Base-by-base conservation (phyloP, 2,797 vertebrate genomes). In the Kryptolebias ocellatus region DNA sequence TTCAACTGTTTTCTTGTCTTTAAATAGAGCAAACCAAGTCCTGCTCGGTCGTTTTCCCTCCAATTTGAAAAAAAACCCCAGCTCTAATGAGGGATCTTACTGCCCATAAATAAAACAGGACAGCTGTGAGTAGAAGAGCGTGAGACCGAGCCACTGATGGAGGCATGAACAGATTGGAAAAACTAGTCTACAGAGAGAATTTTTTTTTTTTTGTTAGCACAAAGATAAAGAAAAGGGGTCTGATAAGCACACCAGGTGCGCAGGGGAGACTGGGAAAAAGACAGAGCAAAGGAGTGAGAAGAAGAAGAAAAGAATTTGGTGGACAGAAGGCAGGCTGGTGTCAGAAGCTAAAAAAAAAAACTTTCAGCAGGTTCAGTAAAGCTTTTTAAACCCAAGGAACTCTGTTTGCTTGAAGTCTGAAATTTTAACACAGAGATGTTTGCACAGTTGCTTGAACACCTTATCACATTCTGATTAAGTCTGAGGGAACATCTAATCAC, bases 41-140 rank as follows among this genome's bases (percentile, higher is more conserved):
- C 68, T 17, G 29, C 69, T 84, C 74, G 62, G 61, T 76, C 61
- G 62, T 64, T 62, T 65, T 67, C 71, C 83, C 72, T 82, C 84
- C 83, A 74, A 73, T 79, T 76, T 69, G 57, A 74, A 69, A 70
- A 77, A 24, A 24, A 24, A 24, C 20, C n/a, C 47, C 55, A 29
- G 78, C 72, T 84, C 83, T 89, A 87, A 91, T 89, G 81, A 89
- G 86, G 83, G 81, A 89, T 90, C 76, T 89, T 88, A 90, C 78
- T 42, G 83, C 78, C 87, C 89, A 92, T 89, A 79, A 91, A 92
- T 91, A 91, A 92, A 89, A 74, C 81, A 92, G 70, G 65, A 80
- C 70, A 89, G 89, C 85, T 88, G 85, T 78, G 84, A 83, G 74
- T 59, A 53, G 0, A 53, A 44, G 74, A 65, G 64, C 59, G 39